phyloP scores from a whole-genome alignment of 2,888 invertebrate genomes.

The Lasioglossum figueresi region DNA sequence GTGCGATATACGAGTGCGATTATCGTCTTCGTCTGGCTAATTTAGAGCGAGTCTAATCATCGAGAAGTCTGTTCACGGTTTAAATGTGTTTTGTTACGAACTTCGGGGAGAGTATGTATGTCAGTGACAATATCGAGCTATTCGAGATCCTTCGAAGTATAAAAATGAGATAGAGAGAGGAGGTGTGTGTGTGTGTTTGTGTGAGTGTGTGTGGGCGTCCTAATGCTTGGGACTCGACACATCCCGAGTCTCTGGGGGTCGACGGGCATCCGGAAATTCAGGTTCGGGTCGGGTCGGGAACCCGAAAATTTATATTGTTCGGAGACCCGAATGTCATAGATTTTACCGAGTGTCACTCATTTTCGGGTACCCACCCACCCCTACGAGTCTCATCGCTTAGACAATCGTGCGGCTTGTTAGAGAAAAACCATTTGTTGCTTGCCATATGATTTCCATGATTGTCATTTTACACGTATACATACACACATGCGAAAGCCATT shows the following conservation, averaged over 20 bases:
- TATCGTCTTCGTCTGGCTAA: conserved; percentile 30
- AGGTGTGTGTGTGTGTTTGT: too few relatives aligned
- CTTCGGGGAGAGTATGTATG: not conserved
- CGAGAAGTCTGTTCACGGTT: not conserved
- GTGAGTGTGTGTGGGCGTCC: not conserved
- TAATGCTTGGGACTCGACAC: not conserved
- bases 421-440: conserved; percentile 51
- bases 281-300: too few relatives aligned
- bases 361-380: too few relatives aligned
- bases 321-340: too few relatives aligned
- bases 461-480: conserved; percentile 61
- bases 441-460: conserved; percentile 59
- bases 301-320: too few relatives aligned
- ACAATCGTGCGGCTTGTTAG: conserved; percentile 44
- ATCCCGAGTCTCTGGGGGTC: conserved; percentile 15
- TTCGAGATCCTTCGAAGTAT: not conserved
- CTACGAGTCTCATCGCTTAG: conserved; percentile 23
- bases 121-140: not conserved
- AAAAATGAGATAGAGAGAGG: not conserved
- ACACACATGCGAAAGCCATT: conserved; percentile 59
- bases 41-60: conserved; percentile 35
- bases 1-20: not conserved
- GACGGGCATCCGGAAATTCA: too few relatives aligned
- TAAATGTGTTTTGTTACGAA: conserved; percentile 6
- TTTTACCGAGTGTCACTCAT: too few relatives aligned